phyloP scores from a whole-genome alignment of 2,888 invertebrate species.

The Lasioglossum zephyrum region DNA sequence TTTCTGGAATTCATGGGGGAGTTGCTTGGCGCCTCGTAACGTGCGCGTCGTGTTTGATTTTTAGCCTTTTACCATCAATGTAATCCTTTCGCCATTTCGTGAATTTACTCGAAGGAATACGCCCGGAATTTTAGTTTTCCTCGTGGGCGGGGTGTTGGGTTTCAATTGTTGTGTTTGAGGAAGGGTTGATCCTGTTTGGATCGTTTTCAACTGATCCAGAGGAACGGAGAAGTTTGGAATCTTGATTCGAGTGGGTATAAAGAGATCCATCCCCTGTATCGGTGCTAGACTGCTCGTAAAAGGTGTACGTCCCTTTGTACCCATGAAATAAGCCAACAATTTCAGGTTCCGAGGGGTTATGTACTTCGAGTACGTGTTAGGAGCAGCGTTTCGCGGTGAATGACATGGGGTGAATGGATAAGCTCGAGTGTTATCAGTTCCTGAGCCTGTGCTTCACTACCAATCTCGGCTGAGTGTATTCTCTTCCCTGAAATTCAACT shows the following conservation, averaged over 20 bases:
- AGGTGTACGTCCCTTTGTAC: background rate
- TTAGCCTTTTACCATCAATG: background rate
- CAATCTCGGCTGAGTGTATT: background rate
- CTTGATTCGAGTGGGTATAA: background rate
- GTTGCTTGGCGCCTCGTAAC: background rate
- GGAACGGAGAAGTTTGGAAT: background rate
- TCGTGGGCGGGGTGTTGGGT: background rate
- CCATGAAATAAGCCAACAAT: background rate
- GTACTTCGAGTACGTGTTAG: background rate
- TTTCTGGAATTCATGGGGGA: background rate
- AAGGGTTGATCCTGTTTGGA: background rate
- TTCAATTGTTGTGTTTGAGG: background rate
- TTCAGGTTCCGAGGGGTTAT: background rate
- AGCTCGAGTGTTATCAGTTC: background rate
- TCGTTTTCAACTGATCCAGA: background rate
- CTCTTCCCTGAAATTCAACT: background rate
- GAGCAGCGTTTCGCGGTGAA: background rate
- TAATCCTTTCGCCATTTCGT: background rate
- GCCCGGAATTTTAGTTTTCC: background rate
- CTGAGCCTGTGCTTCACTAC: background rate
- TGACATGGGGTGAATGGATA: conserved; percentile 1
- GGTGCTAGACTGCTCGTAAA: background rate
- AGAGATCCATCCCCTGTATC: background rate
- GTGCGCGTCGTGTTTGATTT: background rate
- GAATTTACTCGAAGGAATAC: background rate